These are phyloP conservation scores for Achlya flavicornis DNA, from an alignment of 2,888 invertebrate species.

Conservation along the genomic window DNA sequence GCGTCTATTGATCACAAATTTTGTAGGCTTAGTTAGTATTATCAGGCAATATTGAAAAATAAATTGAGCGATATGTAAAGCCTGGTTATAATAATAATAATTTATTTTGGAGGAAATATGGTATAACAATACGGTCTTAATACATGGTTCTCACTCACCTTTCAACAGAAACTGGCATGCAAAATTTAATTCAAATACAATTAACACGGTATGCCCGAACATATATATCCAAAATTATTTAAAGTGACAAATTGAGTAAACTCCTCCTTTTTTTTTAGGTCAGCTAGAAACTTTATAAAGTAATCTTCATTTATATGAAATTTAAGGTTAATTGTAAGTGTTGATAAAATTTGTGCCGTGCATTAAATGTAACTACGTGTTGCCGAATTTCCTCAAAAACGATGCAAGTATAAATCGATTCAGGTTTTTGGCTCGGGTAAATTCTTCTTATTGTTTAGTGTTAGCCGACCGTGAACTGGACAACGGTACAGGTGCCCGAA, in stretches of 20 bases:
- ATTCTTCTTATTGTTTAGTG: conserved; percentile 42
- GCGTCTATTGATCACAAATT: conserved; percentile 55
- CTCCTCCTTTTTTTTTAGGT: too few species aligned
- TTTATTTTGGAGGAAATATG: too few species aligned
- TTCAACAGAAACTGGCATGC: too few species aligned
- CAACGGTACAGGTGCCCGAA: conserved; percentile 47
- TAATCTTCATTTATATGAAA: too few species aligned
- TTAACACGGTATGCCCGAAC: too few species aligned
- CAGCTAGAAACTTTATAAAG: too few species aligned
- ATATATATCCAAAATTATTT: too few species aligned
- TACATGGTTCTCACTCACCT: too few species aligned
- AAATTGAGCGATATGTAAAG: background rate
- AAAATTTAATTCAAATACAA: too few species aligned
- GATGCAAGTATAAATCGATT: conserved; percentile 29
- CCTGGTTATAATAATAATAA: too few species aligned
- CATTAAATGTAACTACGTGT: background rate
- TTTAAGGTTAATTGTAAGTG: background rate
- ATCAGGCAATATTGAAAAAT: background rate
- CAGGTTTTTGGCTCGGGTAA: conserved; percentile 34
- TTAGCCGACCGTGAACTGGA: conserved; percentile 42
- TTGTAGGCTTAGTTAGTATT: conserved; percentile 31
- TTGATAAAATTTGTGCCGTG: conserved; percentile 4
- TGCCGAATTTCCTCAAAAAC: conserved; percentile 27
- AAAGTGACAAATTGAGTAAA: too few species aligned
- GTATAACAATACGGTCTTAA: too few species aligned